Conservation (phyloP, 1,140 invertebrate genomes). For the Bombus huntii region DNA sequence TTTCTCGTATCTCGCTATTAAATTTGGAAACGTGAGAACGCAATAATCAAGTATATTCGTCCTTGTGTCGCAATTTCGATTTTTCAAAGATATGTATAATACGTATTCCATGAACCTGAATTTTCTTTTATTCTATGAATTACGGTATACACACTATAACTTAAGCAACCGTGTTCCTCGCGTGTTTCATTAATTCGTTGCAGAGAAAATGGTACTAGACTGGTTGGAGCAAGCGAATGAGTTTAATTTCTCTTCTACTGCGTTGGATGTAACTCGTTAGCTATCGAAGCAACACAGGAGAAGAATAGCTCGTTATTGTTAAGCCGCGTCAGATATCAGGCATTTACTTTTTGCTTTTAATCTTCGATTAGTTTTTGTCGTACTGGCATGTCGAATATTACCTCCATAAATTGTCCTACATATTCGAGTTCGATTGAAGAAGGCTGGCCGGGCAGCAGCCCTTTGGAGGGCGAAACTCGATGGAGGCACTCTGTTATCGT, state of each 20-base stretch:
- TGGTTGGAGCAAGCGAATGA: not conserved
- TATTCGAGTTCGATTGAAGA: not conserved
- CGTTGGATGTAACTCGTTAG: slow-evolving; percentile 7
- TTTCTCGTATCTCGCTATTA: not conserved
- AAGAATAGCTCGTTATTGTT: not conserved
- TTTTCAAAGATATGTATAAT: not conserved
- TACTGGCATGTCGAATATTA: slow-evolving; percentile 25
- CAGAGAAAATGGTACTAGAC: not conserved
- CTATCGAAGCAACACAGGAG: not conserved
- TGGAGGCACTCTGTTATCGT: not conserved
- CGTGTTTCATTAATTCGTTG: not conserved
- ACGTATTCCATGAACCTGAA: not conserved
- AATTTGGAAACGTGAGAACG: not conserved
- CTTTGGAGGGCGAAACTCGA: not conserved
- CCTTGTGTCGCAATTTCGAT: not conserved
- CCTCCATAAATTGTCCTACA: slow-evolving; percentile 37
- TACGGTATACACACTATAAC: not conserved
- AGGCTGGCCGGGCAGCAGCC: not conserved
- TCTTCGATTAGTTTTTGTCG: not conserved
- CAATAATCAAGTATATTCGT: not conserved
- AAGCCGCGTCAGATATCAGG: not conserved
- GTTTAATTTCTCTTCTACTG: not conserved
- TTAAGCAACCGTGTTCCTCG: not conserved
- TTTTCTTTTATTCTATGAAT: not conserved
- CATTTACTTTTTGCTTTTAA: slow-evolving; percentile 1